A percentile compares a stretch with the other conserved stretches of the same genome.
Evolutionary conservation across 2,888 invertebrate species (phyloP).

Genomic region (Alentia gelatinosa): DNA sequence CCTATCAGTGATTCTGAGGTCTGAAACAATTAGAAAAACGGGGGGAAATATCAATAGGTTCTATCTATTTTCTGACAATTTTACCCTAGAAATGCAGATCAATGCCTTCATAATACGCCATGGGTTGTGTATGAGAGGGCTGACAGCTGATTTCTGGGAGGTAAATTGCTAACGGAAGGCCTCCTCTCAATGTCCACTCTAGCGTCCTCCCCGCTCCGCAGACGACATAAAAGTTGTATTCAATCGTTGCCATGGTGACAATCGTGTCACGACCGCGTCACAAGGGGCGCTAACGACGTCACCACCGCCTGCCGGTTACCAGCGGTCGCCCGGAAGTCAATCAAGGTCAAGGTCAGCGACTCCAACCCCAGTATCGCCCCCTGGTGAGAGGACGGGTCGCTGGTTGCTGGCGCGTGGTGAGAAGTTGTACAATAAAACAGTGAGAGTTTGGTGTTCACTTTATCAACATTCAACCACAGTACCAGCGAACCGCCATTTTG

Average conservation of each 20-base stretch:
- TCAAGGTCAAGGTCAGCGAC: conserved; percentile 6
- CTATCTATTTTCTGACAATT: too few relatives aligned
- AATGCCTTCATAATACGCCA: not conserved
- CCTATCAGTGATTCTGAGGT: too few relatives aligned
- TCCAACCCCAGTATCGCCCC: not conserved
- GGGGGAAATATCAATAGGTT: too few relatives aligned
- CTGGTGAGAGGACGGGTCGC: not conserved
- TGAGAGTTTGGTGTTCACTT: too few relatives aligned
- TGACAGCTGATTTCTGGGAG: too few relatives aligned
- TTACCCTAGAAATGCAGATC: not conserved
- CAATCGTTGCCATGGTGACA: conserved; percentile 32
- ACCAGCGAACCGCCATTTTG: too few relatives aligned
- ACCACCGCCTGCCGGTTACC: not conserved
- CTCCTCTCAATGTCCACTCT: too few relatives aligned
- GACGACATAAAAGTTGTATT: not conserved
- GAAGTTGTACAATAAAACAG: too few relatives aligned
- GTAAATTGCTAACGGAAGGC: too few relatives aligned
- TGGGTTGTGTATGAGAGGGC: too few relatives aligned
- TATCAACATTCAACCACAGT: too few relatives aligned
- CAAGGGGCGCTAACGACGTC: conserved; percentile 37
- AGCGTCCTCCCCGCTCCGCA: not conserved
- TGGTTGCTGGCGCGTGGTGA: not conserved
- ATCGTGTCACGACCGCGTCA: not conserved
- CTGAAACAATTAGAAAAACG: too few relatives aligned
- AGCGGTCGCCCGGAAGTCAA: conserved; percentile 9